Percentiles rank a stretch among this genome's conserved stretches.
Evolutionary conservation across 2,888 invertebrate species (phyloP).

Genomic region (Cotesia congregata): DNA sequence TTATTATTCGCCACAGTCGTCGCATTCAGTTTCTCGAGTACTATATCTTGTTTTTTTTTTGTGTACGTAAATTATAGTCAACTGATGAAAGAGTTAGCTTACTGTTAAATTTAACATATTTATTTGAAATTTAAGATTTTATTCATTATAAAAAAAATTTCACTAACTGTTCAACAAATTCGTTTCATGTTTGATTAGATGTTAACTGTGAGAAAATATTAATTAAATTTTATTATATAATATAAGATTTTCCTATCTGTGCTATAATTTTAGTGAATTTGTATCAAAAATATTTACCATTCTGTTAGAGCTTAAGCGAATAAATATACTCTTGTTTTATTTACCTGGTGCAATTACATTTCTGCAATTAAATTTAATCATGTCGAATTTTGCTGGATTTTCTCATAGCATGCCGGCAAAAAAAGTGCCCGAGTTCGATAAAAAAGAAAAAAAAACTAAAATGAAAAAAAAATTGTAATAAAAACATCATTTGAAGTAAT

Average conservation of each 20-base stretch:
- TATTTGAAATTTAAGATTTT: conserved; percentile 7
- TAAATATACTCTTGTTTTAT: conserved; percentile 32
- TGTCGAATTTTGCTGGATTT: conserved; percentile 24
- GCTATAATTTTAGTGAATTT: conserved; percentile 10
- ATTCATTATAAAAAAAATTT: conserved; percentile 14
- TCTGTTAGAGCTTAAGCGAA: conserved; percentile 11
- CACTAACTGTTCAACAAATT: no score
- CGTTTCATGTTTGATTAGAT: no score
- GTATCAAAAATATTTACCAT: conserved; percentile 8
- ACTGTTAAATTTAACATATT: no score
- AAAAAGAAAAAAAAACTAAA: neutral
- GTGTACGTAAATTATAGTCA: neutral
- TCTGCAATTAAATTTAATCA: conserved; percentile 34
- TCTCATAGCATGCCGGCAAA: conserved; percentile 5
- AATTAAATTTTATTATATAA: no score
- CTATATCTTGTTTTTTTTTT: conserved; percentile 16
- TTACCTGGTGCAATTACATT: conserved; percentile 27
- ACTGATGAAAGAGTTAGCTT: no score
- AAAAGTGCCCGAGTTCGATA: neutral
- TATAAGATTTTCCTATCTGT: neutral
- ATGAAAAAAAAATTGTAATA: conserved; percentile 6
- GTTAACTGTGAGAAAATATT: no score
- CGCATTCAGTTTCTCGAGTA: conserved; percentile 11
- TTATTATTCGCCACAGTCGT: conserved; percentile 31
- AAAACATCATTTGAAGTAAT: conserved; percentile 29